phyloP scores from a whole-genome alignment of 2,888 invertebrate species.

The Cantharis lateralis region DNA sequence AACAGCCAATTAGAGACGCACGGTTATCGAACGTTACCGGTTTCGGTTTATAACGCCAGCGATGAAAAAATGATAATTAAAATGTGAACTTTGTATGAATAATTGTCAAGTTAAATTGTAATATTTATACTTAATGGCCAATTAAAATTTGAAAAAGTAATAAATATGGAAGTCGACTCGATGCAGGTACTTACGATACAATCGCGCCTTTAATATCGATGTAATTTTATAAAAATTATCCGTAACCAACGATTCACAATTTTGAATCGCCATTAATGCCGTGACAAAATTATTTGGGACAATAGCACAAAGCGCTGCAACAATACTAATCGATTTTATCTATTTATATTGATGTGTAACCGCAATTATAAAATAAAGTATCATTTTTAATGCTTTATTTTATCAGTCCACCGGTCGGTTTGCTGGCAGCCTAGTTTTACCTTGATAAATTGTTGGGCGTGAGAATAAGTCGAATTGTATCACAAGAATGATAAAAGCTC shows the following conservation, averaged over 20 bases:
- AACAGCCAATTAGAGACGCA: neutral
- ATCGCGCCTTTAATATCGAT: neutral
- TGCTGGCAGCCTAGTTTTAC: neutral
- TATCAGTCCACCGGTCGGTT: neutral
- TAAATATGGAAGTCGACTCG: neutral
- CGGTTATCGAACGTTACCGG: neutral
- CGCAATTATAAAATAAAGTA: neutral
- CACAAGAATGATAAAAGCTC: neutral
- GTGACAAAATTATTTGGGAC: neutral
- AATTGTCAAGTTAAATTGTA: neutral
- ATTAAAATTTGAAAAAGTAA: neutral
- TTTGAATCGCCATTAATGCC: neutral
- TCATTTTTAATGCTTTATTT: neutral
- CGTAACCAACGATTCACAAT: neutral
- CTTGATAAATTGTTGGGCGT: neutral
- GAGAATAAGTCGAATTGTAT: neutral
- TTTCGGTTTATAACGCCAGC: neutral
- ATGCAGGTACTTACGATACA: neutral
- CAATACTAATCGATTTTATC: neutral
- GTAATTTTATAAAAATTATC: neutral
- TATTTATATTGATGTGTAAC: neutral
- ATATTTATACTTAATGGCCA: neutral
- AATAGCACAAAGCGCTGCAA: neutral
- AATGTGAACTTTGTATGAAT: neutral
- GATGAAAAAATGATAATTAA: neutral